Conservation (phyloP, 2,797 vertebrate genomes). For the Rhinella marina region DNA sequence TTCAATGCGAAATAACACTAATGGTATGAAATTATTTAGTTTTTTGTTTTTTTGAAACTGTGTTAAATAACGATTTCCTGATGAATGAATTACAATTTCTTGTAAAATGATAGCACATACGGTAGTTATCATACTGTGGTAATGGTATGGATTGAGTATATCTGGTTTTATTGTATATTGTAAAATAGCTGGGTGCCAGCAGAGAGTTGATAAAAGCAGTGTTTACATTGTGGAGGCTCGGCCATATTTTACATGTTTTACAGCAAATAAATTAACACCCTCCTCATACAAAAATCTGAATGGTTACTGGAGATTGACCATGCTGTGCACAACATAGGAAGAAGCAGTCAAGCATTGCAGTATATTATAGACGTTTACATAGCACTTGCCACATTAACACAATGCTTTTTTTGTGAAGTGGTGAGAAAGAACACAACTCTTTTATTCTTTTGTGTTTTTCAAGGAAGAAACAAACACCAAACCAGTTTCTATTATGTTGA, state of each 20-base stretch:
- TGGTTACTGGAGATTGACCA: constrained; percentile 3
- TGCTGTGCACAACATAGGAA: not conserved
- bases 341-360: not conserved
- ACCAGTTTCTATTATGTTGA: not conserved
- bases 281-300: not conserved
- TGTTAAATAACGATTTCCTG: constrained; percentile 5
- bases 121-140: not conserved
- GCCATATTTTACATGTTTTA: not conserved
- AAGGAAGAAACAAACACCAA: not conserved
- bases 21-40: not conserved
- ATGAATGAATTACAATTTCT: not conserved
- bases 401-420: not conserved
- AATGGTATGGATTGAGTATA: constrained; percentile 8
- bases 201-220: not conserved
- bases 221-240: not conserved
- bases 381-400: not conserved
- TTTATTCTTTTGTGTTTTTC: not conserved
- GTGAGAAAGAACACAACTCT: not conserved
- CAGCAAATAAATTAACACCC: constrained; percentile 18
- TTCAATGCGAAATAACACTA: not conserved
- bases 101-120: not conserved
- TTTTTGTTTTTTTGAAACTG: not conserved
- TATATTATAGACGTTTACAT: not conserved
- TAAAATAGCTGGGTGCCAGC: constrained; percentile 4
- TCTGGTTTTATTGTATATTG: not conserved